These are phyloP conservation scores for Pseudeuparius sepicola DNA, from an alignment of 2,888 invertebrate species.

Conservation along the genomic window DNA sequence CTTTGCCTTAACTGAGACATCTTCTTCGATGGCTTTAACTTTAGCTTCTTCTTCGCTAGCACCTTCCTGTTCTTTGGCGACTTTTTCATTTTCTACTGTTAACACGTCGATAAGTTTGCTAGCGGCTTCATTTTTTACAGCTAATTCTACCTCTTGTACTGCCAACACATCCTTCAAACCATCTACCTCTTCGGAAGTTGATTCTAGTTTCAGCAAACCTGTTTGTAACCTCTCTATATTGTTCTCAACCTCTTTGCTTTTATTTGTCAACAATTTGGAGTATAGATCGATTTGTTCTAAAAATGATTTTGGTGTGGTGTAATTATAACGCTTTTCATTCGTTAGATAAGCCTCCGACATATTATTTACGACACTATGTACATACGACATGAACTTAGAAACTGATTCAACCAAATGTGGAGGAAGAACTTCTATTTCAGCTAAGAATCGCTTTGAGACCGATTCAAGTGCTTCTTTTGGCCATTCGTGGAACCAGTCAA, in stretches of 20 bases:
- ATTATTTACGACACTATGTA: constrained; percentile 78
- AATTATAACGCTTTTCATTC: constrained; percentile 86
- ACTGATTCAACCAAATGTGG: constrained; percentile 53
- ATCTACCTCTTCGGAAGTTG: constrained; percentile 78
- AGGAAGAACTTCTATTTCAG: constrained; percentile 65
- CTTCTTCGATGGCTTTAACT: constrained; percentile 80
- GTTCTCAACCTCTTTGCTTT: constrained; percentile 57
- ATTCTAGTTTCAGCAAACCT: constrained; percentile 77
- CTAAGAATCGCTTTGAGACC: constrained; percentile 74
- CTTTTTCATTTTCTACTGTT: constrained; percentile 83
- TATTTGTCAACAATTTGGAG: constrained; percentile 57
- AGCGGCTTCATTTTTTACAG: constrained; percentile 82
- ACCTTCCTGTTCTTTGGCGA: constrained; percentile 74
- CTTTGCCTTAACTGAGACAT: constrained; percentile 73
- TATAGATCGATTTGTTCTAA: constrained; percentile 84
- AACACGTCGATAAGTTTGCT: constrained; percentile 80
- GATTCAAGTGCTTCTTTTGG: constrained; percentile 83
- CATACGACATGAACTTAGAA: constrained; percentile 81
- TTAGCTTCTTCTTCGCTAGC: constrained; percentile 81
- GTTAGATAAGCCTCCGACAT: constrained; percentile 70
- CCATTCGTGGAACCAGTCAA: constrained; percentile 98
- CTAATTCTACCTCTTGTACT: constrained; percentile 54
- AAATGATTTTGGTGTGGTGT: constrained; percentile 94
- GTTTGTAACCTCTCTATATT: constrained; percentile 75
- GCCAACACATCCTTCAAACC: constrained; percentile 68